Evolutionary conservation across 2,797 vertebrate species (phyloP).

Genomic region (Ispidina picta): DNA sequence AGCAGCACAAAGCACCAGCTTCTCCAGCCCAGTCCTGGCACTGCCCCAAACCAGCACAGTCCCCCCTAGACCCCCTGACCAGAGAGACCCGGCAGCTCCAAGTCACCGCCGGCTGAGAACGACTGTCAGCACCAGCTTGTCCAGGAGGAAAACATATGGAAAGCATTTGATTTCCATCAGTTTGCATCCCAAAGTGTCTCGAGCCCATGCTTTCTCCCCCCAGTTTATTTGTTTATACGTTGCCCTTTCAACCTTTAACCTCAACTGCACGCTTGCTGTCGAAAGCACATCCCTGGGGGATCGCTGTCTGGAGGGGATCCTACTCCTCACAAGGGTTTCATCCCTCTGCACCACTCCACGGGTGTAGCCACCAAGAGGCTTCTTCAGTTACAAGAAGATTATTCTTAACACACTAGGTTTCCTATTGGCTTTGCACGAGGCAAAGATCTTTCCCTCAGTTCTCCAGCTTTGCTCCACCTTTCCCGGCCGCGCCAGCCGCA

Average conservation of each 20-base stretch:
- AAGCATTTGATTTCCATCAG: not conserved
- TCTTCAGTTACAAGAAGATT: not conserved
- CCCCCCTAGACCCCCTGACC: too few relatives aligned
- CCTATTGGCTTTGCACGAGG: not conserved
- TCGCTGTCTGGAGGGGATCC: not conserved
- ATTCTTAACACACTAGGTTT: not conserved
- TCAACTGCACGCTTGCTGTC: not conserved
- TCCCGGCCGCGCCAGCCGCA: accelerated
- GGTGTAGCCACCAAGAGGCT: not conserved
- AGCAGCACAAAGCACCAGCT: not conserved
- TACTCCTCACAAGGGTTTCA: not conserved
- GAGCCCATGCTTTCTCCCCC: not conserved
- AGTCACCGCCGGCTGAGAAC: not conserved
- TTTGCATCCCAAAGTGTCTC: not conserved
- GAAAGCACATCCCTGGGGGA: not conserved
- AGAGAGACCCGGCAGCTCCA: not conserved
- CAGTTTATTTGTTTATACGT: not conserved
- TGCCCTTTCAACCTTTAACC: not conserved
- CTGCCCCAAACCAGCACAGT: not conserved
- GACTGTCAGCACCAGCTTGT: not conserved
- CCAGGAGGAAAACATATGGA: not conserved
- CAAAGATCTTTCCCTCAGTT: not conserved
- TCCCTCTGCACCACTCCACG: not conserved
- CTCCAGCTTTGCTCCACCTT: not conserved
- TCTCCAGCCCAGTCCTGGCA: not conserved